Base-by-base conservation (phyloP, 2,113 vertebrate species). In the Anolis sagrei region DNA sequence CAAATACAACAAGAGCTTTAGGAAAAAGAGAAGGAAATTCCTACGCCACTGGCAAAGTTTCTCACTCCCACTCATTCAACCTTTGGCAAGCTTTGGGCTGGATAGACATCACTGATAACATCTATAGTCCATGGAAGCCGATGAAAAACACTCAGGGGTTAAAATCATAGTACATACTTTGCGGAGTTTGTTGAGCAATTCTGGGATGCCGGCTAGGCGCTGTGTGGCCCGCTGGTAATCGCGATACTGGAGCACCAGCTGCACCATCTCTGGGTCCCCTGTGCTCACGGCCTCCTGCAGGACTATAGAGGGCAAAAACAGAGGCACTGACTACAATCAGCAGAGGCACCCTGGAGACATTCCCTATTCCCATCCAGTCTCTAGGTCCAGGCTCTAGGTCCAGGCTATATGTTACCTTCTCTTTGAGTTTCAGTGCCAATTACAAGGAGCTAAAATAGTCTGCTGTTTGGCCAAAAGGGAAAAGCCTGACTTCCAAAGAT, bases 251-350 rank as follows among this genome's bases (percentile, higher is more conserved):
- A 99, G 97, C 62, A 99, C 97, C 93, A 99, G 94, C 90, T 99
- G 98, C 34, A 98, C 98, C 92, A 99, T 97, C 93, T 99, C 98
- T 0, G 98, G 98, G 90, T 99, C 98, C 69, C 98, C 98, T 0
- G 98, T 99, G 96, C 98, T 99, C 81, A 99, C 98, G 0, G 98
- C 98, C 92, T 99, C 98, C 97, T 99, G 98, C 89, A 99, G 95
- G 86, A 98, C 98, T 99, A 58, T 14, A 89, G 90, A 86, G 54
- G 76, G 44, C 7, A 76, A 4, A 48, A 58, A 68, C 21, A 79
- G 11, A 62, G 23, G 11, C 6, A 44, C 2, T 84, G 13, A 49
- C 29, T 5, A 84, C 7, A 9, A 9, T 82, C 49, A 76, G 7
- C 39, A 54, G 27, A 32, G 25, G 16, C 21, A 48, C 69, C 54